Evolutionary conservation across 2,888 invertebrate genomes (phyloP), one percentile per base, ranked within the genome.

Genomic region (Oligia latruncula): DNA sequence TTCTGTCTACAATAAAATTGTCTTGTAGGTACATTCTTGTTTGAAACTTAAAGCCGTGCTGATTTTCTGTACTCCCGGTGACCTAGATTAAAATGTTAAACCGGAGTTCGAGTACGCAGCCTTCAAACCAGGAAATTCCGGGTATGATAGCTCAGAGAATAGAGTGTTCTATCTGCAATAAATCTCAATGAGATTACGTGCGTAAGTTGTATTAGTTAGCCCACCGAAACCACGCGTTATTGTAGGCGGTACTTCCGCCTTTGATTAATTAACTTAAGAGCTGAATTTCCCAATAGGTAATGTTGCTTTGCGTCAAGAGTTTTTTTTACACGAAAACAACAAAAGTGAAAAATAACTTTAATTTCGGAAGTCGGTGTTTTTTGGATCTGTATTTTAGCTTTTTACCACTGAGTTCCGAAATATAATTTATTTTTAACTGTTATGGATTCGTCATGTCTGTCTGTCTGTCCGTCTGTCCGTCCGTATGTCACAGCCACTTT

Each of bases 91-190:
- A 64, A 64, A 55, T 58, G 17, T 0, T 58, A 73, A 78, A 15
- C 74, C 81, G 74, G 72, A 81, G 81, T 81, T 70, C 40, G 52
- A 76, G 62, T 52, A 35, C n/a, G 74, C 72, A 77, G 74, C 84
- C 85, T 84, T 84, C 77, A 73, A 58, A 84, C 85, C 82, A 84
- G 84, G 84, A 84, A 81, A 85, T 81, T 81, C 85, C 84, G 84
- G 81, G 85, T 55, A 66, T 60, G 75, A 66, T 60, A 78, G 81
- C 72, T 65, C 77, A 49, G 70, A 80, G 52, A 78, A 66, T 78
- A 71, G 78, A 67, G 52, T 20, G 64, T 40, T 78, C n/a, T 75
- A 81, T 62, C 74, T 68, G 81, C 62, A 70, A 77, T 84, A 77
- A 84, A 84, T 84, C 84, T 81, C 62, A 77, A 77, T 81, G 67